Evolutionary conservation across 1,140 invertebrate genomes (phyloP), one percentile per base, ranked within the genome.

Genomic region (Wasmannia auropunctata): DNA sequence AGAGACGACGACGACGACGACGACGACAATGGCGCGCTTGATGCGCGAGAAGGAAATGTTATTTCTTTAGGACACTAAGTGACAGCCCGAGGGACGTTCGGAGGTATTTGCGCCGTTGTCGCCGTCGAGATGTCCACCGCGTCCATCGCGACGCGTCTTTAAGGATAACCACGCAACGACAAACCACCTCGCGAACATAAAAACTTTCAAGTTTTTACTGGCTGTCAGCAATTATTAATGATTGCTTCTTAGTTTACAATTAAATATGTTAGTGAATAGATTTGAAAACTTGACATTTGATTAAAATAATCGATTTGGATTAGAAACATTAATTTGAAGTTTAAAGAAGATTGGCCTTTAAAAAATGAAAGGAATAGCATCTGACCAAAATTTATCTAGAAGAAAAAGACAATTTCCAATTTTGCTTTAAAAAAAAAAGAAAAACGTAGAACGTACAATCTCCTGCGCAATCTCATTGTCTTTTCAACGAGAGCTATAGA

Each of bases 31-130:
- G 72, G 72, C 72, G 56, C 81, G 81, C 56, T 85, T 90, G 88
- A 87, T 87, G 81, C 70, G 51, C 87, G 75, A 75, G 84, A 77
- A 89, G 85, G 85, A 89, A 89, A 89, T 86, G 88, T 89, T 89
- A 89, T 89, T 89, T 89, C 88, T 89, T 89, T 89, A 80, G 85
- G 86, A 87, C 88, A 80, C 86, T 93, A 93, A 93, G 92, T 93
- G 93, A 93, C 92, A 93, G 85, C 56, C 37, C 54, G 91, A 93
- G 75, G 86, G 92, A 92, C 92, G 79, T 90, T 91, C 86, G 81
- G 85, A 89, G 89, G 86, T 91, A 92, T 90, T 92, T 87, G 65
- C 86, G 81, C 63, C 49, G 86, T 75, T 54, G 22, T 37, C 34
- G 67, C 31, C 19, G 65, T 31, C 49, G 10, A 54, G 14, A 40